A percentile compares a stretch with the other conserved stretches of the same genome.
Conservation (phyloP, 2,888 invertebrate genomes). For the Seira sanloemensis region DNA sequence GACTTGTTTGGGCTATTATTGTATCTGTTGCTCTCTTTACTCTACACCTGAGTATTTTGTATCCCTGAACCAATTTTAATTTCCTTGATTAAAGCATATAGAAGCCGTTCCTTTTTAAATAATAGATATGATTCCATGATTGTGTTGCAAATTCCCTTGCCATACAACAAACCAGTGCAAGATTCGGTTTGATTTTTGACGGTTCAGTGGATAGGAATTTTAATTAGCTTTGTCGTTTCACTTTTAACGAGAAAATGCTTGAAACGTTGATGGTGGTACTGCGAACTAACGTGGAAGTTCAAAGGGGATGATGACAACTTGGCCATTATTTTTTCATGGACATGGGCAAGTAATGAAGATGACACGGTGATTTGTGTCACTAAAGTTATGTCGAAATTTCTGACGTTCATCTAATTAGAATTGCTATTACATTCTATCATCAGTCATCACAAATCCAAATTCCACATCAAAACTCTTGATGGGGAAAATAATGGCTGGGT, state of each 20-base stretch:
- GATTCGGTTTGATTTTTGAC: slow-evolving; percentile 29
- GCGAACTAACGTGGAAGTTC: not conserved
- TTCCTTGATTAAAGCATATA: slow-evolving; percentile 43
- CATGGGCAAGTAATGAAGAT: slow-evolving; percentile 56
- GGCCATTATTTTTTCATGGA: slow-evolving; percentile 46
- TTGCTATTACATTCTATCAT: slow-evolving; percentile 40
- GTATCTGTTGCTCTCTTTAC: no score
- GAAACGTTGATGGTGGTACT: not conserved
- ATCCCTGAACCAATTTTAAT: slow-evolving; percentile 47
- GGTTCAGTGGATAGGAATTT: slow-evolving; percentile 62
- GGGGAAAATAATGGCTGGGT: slow-evolving; percentile 2
- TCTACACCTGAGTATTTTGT: no score
- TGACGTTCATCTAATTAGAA: slow-evolving; percentile 62
- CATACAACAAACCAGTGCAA: not conserved
- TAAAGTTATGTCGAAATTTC: slow-evolving; percentile 42
- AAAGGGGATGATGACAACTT: slow-evolving; percentile 1
- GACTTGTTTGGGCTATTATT: not conserved
- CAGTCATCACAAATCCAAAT: slow-evolving; percentile 17
- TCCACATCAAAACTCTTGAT: slow-evolving; percentile 10
- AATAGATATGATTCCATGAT: slow-evolving; percentile 36
- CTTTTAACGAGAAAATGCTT: not conserved
- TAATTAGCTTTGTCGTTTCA: slow-evolving; percentile 60
- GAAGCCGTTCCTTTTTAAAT: slow-evolving; percentile 10
- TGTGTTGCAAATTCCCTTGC: slow-evolving; percentile 5
- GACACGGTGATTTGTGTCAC: slow-evolving; percentile 64